Evolutionary conservation across 2,888 invertebrate species (phyloP), one percentile per base, ranked within the genome.

Genomic region (Rhaphigaster nebulosa): DNA sequence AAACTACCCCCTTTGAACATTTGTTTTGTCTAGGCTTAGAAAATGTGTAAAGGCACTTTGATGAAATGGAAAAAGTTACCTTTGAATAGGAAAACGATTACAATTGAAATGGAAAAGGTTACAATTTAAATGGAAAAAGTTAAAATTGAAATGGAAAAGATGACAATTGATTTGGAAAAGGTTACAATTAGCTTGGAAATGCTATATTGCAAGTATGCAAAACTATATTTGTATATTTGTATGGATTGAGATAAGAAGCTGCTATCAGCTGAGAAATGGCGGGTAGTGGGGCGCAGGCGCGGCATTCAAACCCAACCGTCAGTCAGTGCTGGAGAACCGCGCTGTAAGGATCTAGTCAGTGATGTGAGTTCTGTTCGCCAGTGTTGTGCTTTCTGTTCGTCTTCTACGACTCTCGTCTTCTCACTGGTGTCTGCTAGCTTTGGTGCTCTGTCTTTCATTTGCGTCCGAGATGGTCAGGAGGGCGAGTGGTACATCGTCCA

Each of bases 401-500:
- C 5, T n/a, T 41, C 15, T n/a, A 34, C 34, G 13, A 12, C 26
- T 45, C 23, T 65, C 26, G 45, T 76, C 50, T 89, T 45, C 3
- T 34, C 54, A 34, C 54, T 52, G 34, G 87, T 54, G 12, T n/a
- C 18, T 38, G 23, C 34, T 54, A 3, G 2, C 23, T 6, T 29
- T 54, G 54, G 26, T 52, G 8, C 6, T 23, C 26, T 8, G 34
- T 34, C 54, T n/a, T 38, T 52, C 34, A 38, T 10, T 34, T 12
- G 6, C 12, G 8, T 87, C 20, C 50, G 60, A 29, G 80, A 92
- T 92, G 92, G 92, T 91, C 20, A 87, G 92, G 88, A 90, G 91
- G 91, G 91, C 87, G 45, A 52, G 87, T 87, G 41, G 45, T 23
- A n/a, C 84, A n/a, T 84, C 87, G 1, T 94, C 93, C 91, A 93